phyloP scores from a whole-genome alignment of 2,113 vertebrate species.

The Nycticorax nycticorax region DNA sequence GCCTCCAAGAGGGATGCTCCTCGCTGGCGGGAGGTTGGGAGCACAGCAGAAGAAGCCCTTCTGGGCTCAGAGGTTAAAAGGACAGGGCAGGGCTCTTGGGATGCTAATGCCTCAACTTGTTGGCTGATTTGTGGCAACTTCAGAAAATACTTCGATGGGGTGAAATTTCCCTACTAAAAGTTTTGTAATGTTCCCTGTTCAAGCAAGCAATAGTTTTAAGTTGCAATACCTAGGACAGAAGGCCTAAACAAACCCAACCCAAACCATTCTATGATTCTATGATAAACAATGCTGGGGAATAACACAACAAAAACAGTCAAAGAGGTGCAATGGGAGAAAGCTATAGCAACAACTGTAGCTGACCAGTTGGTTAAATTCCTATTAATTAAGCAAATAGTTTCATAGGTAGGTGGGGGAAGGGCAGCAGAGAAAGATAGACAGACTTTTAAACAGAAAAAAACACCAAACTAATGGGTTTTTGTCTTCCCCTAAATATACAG shows the following conservation, averaged over 20 bases:
- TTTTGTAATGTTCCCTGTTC: not conserved
- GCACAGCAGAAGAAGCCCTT: not conserved
- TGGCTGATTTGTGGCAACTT: not conserved
- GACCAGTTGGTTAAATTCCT: not conserved
- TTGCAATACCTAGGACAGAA: not conserved
- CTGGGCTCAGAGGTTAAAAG: not conserved
- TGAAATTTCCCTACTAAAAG: not conserved
- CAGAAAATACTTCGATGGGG: not conserved
- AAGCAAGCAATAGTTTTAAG: not conserved
- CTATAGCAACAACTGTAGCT: not conserved
- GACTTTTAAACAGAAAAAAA: not conserved
- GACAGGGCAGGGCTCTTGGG: rapidly evolving
- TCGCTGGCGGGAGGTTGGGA: not conserved
- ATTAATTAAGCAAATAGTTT: not conserved
- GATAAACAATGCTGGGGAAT: not conserved
- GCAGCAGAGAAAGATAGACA: not conserved
- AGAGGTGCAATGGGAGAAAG: not conserved
- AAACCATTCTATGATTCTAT: too few relatives aligned
- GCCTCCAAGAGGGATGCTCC: not conserved
- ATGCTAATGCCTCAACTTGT: not conserved
- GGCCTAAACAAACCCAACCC: not conserved
- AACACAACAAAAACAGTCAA: not conserved
- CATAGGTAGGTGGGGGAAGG: not conserved
- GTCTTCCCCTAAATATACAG: not conserved
- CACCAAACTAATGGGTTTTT: not conserved